Percentiles rank a stretch among this genome's conserved stretches.
Conservation (phyloP, 2,113 vertebrate species). For the Platichthys stellatus region DNA sequence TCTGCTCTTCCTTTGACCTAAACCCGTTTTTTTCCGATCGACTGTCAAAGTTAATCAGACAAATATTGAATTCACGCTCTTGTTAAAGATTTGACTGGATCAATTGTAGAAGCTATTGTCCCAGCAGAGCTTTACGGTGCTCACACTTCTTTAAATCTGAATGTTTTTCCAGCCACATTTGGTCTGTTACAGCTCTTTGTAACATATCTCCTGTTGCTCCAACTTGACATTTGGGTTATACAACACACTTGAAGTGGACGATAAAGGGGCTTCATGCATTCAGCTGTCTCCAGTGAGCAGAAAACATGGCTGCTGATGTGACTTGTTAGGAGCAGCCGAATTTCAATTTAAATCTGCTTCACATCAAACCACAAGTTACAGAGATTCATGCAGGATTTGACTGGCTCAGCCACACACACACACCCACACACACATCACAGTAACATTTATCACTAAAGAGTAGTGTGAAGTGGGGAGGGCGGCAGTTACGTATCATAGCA, state of each 20-base stretch:
- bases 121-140: constrained; percentile 33
- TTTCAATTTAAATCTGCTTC: constrained; percentile 51
- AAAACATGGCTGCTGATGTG: constrained; percentile 37
- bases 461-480: constrained; percentile 27
- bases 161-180: constrained; percentile 26
- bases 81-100: constrained; percentile 31
- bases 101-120: constrained; percentile 40
- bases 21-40: constrained; percentile 15
- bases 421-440: constrained; percentile 22
- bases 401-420: constrained; percentile 27
- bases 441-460: constrained; percentile 31
- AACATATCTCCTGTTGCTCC: constrained; percentile 35
- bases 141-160: constrained; percentile 28
- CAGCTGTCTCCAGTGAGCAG: constrained; percentile 31
- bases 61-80: constrained; percentile 9
- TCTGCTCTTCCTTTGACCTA: constrained; percentile 12
- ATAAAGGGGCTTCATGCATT: constrained; percentile 15
- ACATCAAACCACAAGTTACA: constrained; percentile 35
- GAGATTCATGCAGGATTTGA: constrained; percentile 23
- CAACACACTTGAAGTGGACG: constrained; percentile 9
- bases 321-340: constrained; percentile 33
- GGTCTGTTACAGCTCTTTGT: constrained; percentile 13
- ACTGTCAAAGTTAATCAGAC: constrained; percentile 38
- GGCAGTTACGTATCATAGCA: constrained; percentile 35
- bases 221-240: constrained; percentile 38